Evolutionary conservation across 2,888 invertebrate species (phyloP), one percentile per base, ranked within the genome.

Genomic region (Eremobia ochroleuca): DNA sequence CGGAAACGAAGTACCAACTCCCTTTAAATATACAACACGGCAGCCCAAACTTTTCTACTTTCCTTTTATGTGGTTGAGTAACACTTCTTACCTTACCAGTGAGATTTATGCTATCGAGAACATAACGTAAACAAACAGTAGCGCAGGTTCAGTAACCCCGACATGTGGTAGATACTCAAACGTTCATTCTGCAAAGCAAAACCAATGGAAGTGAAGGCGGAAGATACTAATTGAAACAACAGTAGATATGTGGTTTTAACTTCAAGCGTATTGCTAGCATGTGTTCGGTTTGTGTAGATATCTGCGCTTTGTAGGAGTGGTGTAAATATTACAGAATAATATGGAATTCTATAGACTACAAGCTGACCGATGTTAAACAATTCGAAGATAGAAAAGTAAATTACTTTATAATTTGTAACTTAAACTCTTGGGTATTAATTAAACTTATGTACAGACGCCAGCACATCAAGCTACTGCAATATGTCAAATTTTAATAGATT

Each of bases 101-200:
- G 62, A 77, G 69, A 80, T 76, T 70, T 78, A 85, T 64, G 49
- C 28, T 65, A 73, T 79, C 85, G 75, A 77, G 69, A 76, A 79
- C 52, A 46, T 76, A 81, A 77, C 82, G 82, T 76, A 81, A 88
- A 85, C 89, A 85, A 77, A 79, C 78, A 67, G 88, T 88, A 88
- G 55, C 18, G 68, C 21, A 70, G 76, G 88, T 85, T 89, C 89
- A 89, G 52, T 85, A 73, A 85, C 87, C 88, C 66, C 79, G 64
- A 67, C 85, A 89, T 85, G 79, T 85, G 84, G 81, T 72, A 78
- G 77, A 83, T 83, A 85, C 87, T 87, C 79, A 80, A 83, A 80
- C 82, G 84, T 80, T 81, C 76, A 89, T 88, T 88, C 89, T 84
- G 88, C 88, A 85, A 88, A 87, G 84, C 88, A 83, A 89, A 84